These are phyloP conservation scores for Thyatira batis DNA, from an alignment of 2,888 invertebrate species.

Conservation along the genomic window DNA sequence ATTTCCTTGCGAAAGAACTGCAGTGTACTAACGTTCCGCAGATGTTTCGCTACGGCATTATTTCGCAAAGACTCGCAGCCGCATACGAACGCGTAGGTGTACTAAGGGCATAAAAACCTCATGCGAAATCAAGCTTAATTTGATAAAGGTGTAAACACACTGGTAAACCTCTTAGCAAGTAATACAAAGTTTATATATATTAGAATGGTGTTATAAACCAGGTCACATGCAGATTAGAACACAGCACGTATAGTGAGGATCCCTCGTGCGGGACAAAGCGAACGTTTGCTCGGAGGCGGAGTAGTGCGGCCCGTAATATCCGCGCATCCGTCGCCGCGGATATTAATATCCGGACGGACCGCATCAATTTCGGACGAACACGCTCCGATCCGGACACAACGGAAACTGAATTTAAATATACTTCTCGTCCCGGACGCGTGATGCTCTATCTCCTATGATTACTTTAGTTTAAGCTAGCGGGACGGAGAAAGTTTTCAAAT, in stretches of 20 bases:
- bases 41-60: too few relatives aligned
- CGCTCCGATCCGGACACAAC: slow-evolving; percentile 6
- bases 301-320: slow-evolving; percentile 38
- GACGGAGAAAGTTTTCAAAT: background rate
- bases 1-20: too few relatives aligned
- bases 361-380: slow-evolving; percentile 33
- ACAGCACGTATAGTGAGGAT: background rate
- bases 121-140: too few relatives aligned
- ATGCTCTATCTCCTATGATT: background rate
- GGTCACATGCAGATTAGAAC: too few relatives aligned
- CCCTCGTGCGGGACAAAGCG: background rate
- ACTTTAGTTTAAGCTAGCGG: background rate
- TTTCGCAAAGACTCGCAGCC: too few relatives aligned
- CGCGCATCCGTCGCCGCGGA: slow-evolving; percentile 36
- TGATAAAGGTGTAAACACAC: too few relatives aligned
- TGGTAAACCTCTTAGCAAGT: too few relatives aligned
- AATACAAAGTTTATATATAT: too few relatives aligned
- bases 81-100: too few relatives aligned
- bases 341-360: slow-evolving; percentile 49
- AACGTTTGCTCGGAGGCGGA: background rate
- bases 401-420: slow-evolving; percentile 17
- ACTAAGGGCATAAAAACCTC: too few relatives aligned
- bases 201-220: too few relatives aligned
- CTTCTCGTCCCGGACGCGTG: slow-evolving; percentile 3
- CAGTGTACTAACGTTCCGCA: too few relatives aligned